Evolutionary conservation across 2,888 invertebrate genomes (phyloP), one percentile per base, ranked within the genome.

Genomic region (Limnephilus auricula): DNA sequence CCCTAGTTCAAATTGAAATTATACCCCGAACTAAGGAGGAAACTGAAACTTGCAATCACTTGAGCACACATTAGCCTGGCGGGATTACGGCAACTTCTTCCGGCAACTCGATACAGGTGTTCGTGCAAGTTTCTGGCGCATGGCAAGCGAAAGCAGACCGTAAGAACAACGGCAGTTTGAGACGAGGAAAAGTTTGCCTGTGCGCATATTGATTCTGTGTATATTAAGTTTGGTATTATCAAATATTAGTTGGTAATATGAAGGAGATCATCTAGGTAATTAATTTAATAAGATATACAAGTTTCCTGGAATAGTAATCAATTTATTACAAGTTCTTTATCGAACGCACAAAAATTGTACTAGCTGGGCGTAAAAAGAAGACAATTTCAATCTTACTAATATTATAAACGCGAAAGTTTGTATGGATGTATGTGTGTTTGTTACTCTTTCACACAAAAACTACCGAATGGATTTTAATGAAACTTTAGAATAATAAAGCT

Each of bases 11-110:
- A 65, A 18, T 65, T 65, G 50, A 18, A 65, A 65, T 65, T 65
- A 65, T 65, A 65, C 50, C 50, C 18, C 50, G 50, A 65, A 65
- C 50, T 65, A 65, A 65, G 50, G 25, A 65, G 50, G 50, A 65
- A 65, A 65, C 50, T 65, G 50, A 65, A 65, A 65, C 50, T 65
- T 65, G 50, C 50, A 65, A 87, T 87, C 87, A 78, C 65, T 87
- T 78, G 78, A 78, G 87, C 87, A 87, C 87, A 87, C 78, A 87
- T 87, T 87, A 32, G 87, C 87, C 32, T 87, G 78, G 65, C 87
- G 65, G 65, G 87, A 87, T 87, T 87, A 87, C 32, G 31, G 32
- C 25, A 78, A 87, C 65, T 87, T 87, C 31, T 87, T 87, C 78
- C 78, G 37, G 50, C 50, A 78, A 87, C 87, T 87, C 32, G 87